Percentiles rank a stretch among this genome's conserved stretches.
Conservation (phyloP, 37 sponge, comb jelly and placozoan species). For the Eunapius fragilis region DNA sequence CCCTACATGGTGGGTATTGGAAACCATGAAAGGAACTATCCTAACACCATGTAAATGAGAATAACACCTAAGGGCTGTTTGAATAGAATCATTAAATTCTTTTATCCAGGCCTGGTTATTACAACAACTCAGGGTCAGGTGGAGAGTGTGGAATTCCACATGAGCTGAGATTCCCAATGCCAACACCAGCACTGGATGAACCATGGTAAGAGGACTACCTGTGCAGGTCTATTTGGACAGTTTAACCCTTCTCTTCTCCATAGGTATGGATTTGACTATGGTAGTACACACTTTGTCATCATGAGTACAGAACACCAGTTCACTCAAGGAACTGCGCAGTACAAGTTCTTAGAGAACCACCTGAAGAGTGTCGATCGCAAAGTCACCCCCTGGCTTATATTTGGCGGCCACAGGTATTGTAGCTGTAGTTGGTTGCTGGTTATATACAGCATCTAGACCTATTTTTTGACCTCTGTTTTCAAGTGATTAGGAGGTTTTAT, state of each 20-base stretch:
- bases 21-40: constrained; percentile 78
- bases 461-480: not conserved
- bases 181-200: constrained; percentile 45
- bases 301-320: constrained; percentile 86
- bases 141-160: constrained; percentile 88
- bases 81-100: no score
- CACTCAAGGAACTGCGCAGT: constrained; percentile 20
- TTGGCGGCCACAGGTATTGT: constrained; percentile 72
- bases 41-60: constrained; percentile 38
- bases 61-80: not conserved
- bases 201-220: constrained; percentile 42
- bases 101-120: constrained; percentile 1
- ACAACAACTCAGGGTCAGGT: constrained; percentile 54
- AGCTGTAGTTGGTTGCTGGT: no score
- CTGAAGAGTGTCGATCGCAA: constrained; percentile 62
- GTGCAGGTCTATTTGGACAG: not conserved
- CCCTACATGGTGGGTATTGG: constrained; percentile 87
- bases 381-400: constrained; percentile 81
- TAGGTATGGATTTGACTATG: constrained; percentile 85
- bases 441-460: no score
- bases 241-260: not conserved
- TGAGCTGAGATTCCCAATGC: constrained; percentile 75
- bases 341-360: constrained; percentile 56
- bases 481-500: not conserved
- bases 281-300: constrained; percentile 69